Percentiles rank a stretch among this genome's conserved stretches.
These are phyloP conservation scores for Petrolisthes manimaculis DNA, from an alignment of 2,888 invertebrate species.

Conservation along the genomic window DNA sequence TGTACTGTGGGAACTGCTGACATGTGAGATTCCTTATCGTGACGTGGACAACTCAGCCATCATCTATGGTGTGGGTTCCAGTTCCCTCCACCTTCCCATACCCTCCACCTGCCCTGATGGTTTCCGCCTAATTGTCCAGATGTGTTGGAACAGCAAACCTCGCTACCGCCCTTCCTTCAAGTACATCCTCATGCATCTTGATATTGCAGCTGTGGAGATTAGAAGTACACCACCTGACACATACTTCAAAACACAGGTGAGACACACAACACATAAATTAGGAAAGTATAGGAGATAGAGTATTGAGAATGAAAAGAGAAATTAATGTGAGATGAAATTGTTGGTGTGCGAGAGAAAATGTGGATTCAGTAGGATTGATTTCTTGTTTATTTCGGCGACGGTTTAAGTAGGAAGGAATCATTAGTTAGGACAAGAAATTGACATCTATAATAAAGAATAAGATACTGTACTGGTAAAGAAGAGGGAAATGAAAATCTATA, in stretches of 20 bases:
- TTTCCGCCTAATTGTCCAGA: conserved; percentile 83
- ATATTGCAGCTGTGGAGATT: conserved; percentile 88
- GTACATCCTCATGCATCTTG: conserved; percentile 90
- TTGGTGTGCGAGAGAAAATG: too few species aligned
- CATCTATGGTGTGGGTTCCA: conserved; percentile 97
- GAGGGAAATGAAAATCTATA: not conserved
- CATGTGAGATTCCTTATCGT: conserved; percentile 92
- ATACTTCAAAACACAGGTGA: conserved; percentile 84
- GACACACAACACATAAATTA: not conserved
- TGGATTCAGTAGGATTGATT: too few species aligned
- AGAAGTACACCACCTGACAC: conserved; percentile 75
- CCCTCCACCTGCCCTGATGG: conserved; percentile 89
- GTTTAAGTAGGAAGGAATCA: too few species aligned
- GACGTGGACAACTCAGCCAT: conserved; percentile 96
- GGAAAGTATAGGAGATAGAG: not conserved
- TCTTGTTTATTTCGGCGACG: too few species aligned
- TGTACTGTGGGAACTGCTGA: conserved; percentile 96
- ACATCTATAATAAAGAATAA: too few species aligned
- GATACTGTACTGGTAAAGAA: not conserved
- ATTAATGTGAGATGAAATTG: not conserved
- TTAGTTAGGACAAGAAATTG: too few species aligned
- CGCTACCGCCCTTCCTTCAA: conserved; percentile 90
- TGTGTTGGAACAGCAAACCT: conserved; percentile 93
- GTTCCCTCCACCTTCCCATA: conserved; percentile 90
- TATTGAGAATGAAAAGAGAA: not conserved